These are phyloP conservation scores for Hydrotaea diabolus DNA, from an alignment of 2,888 invertebrate species.

Conservation along the genomic window DNA sequence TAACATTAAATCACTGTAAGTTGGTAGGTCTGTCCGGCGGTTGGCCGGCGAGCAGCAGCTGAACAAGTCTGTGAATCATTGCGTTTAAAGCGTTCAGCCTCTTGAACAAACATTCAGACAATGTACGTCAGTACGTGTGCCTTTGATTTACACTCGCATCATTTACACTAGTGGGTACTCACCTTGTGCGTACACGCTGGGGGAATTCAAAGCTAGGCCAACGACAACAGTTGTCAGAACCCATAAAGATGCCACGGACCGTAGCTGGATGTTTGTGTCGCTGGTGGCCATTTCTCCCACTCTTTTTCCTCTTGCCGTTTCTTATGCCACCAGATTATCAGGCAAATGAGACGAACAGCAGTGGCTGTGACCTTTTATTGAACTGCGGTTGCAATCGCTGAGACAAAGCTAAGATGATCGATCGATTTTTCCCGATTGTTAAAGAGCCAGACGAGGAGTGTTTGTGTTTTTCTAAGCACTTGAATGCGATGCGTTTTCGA, in stretches of 20 bases:
- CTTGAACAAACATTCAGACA: neutral
- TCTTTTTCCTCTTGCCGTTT: conserved; percentile 8
- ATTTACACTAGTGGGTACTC: conserved; percentile 28
- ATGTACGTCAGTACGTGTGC: neutral
- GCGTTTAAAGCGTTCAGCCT: neutral
- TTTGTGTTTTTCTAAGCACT: too few relatives aligned
- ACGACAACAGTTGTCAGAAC: neutral
- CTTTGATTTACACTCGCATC: neutral
- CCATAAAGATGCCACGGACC: conserved; percentile 25
- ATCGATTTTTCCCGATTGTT: too few relatives aligned
- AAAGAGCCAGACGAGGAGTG: too few relatives aligned
- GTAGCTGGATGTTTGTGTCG: neutral
- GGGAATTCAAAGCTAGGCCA: neutral
- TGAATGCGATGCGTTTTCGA: conserved; percentile 21
- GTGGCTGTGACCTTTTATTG: conserved; percentile 9
- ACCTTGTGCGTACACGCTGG: conserved; percentile 54
- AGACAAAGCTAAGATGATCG: too few relatives aligned
- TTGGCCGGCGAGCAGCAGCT: neutral
- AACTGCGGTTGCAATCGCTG: neutral
- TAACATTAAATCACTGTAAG: neutral
- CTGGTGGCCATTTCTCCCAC: neutral
- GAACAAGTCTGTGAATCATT: conserved; percentile 3
- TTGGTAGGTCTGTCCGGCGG: neutral
- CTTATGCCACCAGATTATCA: neutral
- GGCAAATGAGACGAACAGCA: neutral